Percentiles rank a stretch among this genome's conserved stretches.
phyloP scores from a whole-genome alignment of 2,113 vertebrate species.

The Nycticryphes semicollaris region DNA sequence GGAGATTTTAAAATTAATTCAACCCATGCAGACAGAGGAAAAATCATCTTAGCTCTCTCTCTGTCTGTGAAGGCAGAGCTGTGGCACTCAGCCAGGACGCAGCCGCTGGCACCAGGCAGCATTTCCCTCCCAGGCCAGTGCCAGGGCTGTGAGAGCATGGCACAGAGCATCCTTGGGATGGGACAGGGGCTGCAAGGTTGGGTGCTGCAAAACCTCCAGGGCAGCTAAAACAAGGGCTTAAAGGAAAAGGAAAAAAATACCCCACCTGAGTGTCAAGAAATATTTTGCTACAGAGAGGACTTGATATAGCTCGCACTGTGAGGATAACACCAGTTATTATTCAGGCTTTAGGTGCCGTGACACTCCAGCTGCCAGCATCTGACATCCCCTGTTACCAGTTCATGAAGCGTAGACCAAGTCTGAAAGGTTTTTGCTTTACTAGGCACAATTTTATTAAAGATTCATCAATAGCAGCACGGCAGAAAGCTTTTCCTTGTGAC shows the following conservation, averaged over 20 bases:
- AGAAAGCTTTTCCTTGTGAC: neutral
- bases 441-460: neutral
- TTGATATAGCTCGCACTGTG: accelerated
- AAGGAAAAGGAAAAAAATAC: too few species aligned
- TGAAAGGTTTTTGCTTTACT: neutral
- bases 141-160: too few species aligned
- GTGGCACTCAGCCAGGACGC: neutral
- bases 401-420: accelerated
- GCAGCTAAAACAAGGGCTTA: accelerated
- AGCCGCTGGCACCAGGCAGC: accelerated
- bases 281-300: neutral
- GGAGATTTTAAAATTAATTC: neutral
- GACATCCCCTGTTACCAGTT: neutral
- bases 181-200: accelerated
- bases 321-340: neutral
- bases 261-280: accelerated
- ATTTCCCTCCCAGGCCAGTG: too few species aligned
- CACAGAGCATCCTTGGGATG: too few species aligned
- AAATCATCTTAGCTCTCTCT: accelerated
- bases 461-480: neutral
- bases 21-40: neutral
- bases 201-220: accelerated
- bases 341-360: neutral
- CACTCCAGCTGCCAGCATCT: neutral
- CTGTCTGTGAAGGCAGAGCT: neutral